These are phyloP conservation scores for Esox lucius DNA, from an alignment of 2,797 vertebrate genomes.

Conservation along the genomic window DNA sequence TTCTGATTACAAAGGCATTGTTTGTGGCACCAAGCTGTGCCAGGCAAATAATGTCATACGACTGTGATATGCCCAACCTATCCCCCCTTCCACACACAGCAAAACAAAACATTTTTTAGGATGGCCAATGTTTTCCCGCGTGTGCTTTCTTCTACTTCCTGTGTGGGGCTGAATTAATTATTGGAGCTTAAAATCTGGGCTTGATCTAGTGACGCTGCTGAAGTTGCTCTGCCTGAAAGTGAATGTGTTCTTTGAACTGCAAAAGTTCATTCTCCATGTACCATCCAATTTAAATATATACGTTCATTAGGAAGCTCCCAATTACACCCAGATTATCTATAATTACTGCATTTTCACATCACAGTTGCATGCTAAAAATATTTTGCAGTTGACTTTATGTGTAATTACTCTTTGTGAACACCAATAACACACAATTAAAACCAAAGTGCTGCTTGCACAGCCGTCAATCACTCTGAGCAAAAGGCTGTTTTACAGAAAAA, in stretches of 20 bases:
- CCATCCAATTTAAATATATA: conserved; percentile 60
- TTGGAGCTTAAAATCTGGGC: not conserved
- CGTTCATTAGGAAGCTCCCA: conserved; percentile 64
- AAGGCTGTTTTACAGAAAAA: not conserved
- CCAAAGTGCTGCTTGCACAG: conserved; percentile 53
- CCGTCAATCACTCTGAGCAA: conserved; percentile 25
- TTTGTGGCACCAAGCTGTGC: no score
- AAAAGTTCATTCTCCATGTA: conserved; percentile 31
- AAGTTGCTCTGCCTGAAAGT: not conserved
- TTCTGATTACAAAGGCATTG: no score
- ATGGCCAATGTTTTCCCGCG: no score
- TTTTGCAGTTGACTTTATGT: conserved; percentile 49
- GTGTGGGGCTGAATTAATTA: no score
- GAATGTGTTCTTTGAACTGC: not conserved
- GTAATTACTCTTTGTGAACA: conserved; percentile 66
- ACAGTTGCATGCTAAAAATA: conserved; percentile 61
- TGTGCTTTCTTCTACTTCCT: no score
- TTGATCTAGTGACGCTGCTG: not conserved
- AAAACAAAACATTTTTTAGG: no score
- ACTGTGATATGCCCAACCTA: no score
- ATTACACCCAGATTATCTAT: conserved; percentile 73
- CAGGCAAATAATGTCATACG: no score
- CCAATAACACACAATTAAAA: conserved; percentile 52
- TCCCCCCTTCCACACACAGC: no score
- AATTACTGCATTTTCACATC: conserved; percentile 71